A percentile compares a stretch with the other conserved stretches of the same genome.
These are phyloP conservation scores for Cheilosia vernalis DNA, from an alignment of 2,888 invertebrate genomes.

Conservation along the genomic window DNA sequence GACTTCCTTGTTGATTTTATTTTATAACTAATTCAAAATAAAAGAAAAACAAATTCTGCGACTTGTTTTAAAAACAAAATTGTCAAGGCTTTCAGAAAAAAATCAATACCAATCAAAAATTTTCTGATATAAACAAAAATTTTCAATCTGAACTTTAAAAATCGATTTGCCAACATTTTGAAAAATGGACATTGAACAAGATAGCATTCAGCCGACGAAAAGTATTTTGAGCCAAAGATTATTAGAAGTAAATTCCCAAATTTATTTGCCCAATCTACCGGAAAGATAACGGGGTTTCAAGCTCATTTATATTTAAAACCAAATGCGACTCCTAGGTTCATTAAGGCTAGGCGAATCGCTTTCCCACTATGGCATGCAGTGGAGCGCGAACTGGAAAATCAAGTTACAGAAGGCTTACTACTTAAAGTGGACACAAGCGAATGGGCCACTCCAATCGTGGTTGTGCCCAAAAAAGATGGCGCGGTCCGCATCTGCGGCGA, in stretches of 20 bases:
- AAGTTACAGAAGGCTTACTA: conserved; percentile 39
- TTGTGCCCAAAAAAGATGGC: conserved; percentile 77
- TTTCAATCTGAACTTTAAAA: too few relatives aligned
- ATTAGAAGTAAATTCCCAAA: conserved; percentile 40
- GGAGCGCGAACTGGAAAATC: conserved; percentile 68
- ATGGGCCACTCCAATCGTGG: conserved; percentile 79
- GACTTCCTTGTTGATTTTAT: too few relatives aligned
- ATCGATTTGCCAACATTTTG: too few relatives aligned
- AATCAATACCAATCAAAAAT: too few relatives aligned
- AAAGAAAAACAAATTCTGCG: too few relatives aligned
- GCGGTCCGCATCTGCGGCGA: conserved; percentile 76
- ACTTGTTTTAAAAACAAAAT: too few relatives aligned
- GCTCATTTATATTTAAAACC: conserved; percentile 71
- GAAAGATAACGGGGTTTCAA: conserved; percentile 47
- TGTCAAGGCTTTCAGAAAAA: too few relatives aligned
- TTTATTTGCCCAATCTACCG: conserved; percentile 53
- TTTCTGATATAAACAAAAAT: too few relatives aligned
- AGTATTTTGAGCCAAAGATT: conserved; percentile 77
- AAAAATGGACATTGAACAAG: too few relatives aligned
- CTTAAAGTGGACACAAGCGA: conserved; percentile 76
- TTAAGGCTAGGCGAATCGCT: conserved; percentile 76
- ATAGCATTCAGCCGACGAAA: too few relatives aligned
- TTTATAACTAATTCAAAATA: too few relatives aligned
- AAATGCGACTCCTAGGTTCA: conserved; percentile 69
- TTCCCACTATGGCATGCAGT: conserved; percentile 72